Percentiles rank a stretch among this genome's conserved stretches.
Evolutionary conservation across 2,113 vertebrate species (phyloP).

Genomic region (Probosciger aterrimus): DNA sequence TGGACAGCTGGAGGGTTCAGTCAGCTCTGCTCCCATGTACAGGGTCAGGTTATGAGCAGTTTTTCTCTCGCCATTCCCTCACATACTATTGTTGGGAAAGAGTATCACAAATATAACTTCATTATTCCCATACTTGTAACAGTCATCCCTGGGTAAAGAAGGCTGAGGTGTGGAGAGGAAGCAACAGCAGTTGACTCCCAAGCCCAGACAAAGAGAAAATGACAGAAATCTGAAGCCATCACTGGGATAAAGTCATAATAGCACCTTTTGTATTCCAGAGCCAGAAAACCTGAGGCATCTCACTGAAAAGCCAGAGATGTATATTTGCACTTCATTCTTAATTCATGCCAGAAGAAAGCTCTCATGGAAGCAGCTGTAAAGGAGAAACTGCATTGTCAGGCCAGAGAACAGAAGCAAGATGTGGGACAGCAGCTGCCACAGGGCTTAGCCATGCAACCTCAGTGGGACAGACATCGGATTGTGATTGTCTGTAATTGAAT

Average conservation of each 20-base stretch:
- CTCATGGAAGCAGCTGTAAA: neutral
- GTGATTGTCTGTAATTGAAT: neutral
- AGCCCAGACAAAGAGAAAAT: neutral
- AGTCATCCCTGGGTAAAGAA: neutral
- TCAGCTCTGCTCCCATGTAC: rapidly evolving
- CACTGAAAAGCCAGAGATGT: neutral
- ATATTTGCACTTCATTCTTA: neutral
- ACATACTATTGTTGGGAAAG: neutral
- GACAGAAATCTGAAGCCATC: neutral
- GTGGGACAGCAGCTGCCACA: neutral
- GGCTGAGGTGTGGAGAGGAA: neutral
- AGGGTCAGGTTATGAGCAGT: neutral
- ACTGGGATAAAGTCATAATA: neutral
- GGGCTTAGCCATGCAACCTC: neutral
- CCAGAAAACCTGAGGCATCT: neutral
- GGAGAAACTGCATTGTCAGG: neutral
- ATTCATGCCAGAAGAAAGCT: neutral
- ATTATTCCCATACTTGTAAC: neutral
- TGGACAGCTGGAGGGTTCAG: neutral
- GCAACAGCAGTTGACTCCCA: neutral
- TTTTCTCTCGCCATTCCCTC: neutral
- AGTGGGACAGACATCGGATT: neutral
- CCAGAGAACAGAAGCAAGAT: neutral
- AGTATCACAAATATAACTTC: neutral
- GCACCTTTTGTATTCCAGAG: neutral